Percentiles rank a stretch among this genome's conserved stretches.
Evolutionary conservation across 2,113 vertebrate genomes (phyloP).

Genomic region (Myiopsitta monachus): DNA sequence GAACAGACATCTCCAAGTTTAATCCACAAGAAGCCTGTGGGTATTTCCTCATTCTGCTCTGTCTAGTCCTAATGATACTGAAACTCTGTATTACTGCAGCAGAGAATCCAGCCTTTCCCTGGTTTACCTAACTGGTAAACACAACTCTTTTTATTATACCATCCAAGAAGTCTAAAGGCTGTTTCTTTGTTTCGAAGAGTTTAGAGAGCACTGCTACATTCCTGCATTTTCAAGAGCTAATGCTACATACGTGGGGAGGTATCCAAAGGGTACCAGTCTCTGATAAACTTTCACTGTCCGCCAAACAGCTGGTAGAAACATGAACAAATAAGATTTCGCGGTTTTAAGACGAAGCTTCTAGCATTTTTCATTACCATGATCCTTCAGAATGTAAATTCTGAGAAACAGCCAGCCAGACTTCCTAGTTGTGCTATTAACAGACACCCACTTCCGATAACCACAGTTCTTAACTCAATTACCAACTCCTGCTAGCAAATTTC

Average conservation of each 20-base stretch:
- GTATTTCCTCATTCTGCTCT: background rate
- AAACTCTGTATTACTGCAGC: background rate
- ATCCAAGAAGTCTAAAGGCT: background rate
- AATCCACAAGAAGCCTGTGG: background rate
- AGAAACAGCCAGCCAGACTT: background rate
- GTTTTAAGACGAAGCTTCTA: background rate
- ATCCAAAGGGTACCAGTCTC: background rate
- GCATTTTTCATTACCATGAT: background rate
- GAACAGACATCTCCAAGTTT: background rate
- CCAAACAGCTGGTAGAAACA: background rate
- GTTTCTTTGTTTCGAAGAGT: background rate
- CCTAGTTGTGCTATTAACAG: slow-evolving; percentile 32
- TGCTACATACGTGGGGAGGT: background rate
- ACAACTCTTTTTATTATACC: background rate
- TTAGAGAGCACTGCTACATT: background rate
- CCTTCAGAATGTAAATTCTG: slow-evolving; percentile 8
- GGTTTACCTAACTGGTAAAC: background rate
- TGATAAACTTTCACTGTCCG: background rate
- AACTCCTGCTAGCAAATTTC: slow-evolving; percentile 19
- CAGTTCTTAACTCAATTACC: background rate
- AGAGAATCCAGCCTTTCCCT: background rate
- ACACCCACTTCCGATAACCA: slow-evolving; percentile 39
- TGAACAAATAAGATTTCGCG: background rate
- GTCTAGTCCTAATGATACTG: background rate
- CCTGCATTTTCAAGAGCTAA: background rate